phyloP scores from a whole-genome alignment of 2,113 vertebrate species.

The Melanerpes aurifrons region DNA sequence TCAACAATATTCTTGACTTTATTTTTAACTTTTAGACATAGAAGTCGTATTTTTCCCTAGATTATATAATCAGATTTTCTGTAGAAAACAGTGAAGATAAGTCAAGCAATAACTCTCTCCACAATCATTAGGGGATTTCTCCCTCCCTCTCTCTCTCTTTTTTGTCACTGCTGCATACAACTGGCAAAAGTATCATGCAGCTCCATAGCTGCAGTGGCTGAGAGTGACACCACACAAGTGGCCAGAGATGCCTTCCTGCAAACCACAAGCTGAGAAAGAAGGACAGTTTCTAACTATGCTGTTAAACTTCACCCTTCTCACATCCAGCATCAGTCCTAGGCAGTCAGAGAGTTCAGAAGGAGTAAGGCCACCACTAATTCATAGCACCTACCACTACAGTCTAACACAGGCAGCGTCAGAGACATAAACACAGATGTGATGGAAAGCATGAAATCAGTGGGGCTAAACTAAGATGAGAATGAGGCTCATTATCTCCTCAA shows the following conservation, averaged over 20 bases:
- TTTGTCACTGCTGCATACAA: background rate
- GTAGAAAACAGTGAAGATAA: background rate
- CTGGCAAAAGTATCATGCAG: fast-evolving
- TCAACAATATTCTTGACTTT: background rate
- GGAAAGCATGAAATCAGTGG: background rate
- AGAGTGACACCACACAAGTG: background rate
- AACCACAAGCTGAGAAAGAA: background rate
- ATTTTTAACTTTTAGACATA: background rate
- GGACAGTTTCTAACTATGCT: background rate
- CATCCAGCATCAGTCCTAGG: background rate
- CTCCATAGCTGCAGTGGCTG: background rate
- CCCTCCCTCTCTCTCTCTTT: background rate
- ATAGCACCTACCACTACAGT: background rate
- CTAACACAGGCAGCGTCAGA: background rate
- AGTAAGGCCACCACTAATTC: background rate
- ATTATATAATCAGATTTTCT: background rate
- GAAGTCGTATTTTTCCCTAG: background rate
- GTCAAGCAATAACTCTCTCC: background rate
- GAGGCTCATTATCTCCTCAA: background rate
- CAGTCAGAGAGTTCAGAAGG: constrained; percentile 12
- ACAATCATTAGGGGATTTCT: background rate
- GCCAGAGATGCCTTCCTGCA: background rate
- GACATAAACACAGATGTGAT: background rate
- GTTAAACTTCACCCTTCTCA: background rate
- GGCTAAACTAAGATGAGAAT: background rate